Evolutionary conservation across 37 sponge, comb jelly and placozoan genomes (phyloP).

Genomic region (Corticium candelabrum): DNA sequence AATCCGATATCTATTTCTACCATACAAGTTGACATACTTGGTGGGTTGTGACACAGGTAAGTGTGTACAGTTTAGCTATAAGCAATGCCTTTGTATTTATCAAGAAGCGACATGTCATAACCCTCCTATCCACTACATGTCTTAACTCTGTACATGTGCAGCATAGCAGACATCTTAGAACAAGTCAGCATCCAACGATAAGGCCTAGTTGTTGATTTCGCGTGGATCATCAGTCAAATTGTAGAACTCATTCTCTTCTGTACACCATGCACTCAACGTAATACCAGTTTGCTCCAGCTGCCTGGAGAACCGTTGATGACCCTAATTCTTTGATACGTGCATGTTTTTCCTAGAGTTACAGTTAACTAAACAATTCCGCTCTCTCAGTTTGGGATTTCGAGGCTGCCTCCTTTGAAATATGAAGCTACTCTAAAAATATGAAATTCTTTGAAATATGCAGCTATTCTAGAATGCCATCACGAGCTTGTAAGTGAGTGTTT

Average conservation of each 20-base stretch:
- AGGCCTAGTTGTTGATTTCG: conserved; percentile 13
- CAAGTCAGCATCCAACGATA: no score
- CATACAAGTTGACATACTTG: conserved; percentile 17
- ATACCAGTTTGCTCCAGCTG: conserved; percentile 47
- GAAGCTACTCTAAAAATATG: no score
- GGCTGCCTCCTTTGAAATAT: no score
- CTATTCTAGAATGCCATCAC: no score
- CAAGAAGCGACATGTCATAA: conserved; percentile 5
- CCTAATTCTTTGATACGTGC: conserved; percentile 49
- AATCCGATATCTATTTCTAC: conserved; percentile 19
- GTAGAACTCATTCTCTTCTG: conserved; percentile 59
- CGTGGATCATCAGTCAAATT: conserved; percentile 28
- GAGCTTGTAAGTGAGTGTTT: no score
- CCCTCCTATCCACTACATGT: conserved; percentile 30
- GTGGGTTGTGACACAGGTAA: conserved; percentile 39
- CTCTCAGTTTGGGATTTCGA: no score
- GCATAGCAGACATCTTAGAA: conserved; percentile 17
- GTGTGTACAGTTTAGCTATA: not conserved
- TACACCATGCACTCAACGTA: conserved; percentile 67
- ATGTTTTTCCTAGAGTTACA: no score
- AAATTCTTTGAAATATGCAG: no score
- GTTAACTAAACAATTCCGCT: no score
- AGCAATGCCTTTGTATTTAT: not conserved
- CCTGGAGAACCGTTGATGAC: conserved; percentile 51
- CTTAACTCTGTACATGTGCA: conserved; percentile 8